Evolutionary conservation across 2,113 vertebrate genomes (phyloP).

Genomic region (Podarcis muralis): DNA sequence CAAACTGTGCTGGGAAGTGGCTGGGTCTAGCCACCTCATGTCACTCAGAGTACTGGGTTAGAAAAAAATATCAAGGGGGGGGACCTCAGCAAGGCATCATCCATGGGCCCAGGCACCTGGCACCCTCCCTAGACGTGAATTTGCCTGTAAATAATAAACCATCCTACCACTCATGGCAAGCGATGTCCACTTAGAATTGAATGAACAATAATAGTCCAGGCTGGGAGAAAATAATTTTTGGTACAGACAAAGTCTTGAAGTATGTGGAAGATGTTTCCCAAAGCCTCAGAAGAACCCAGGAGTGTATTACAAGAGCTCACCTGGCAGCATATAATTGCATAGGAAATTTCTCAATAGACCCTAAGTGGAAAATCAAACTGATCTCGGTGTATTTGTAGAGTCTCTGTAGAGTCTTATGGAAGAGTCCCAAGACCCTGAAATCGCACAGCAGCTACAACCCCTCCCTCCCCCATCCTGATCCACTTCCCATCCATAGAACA

Average conservation of each 20-base stretch:
- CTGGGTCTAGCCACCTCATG: no score
- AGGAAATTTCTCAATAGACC: not conserved
- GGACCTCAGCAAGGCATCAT: no score
- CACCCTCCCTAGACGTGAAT: not conserved
- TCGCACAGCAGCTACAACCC: not conserved
- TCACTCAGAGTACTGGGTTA: not conserved
- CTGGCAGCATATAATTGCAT: not conserved
- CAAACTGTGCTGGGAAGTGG: not conserved
- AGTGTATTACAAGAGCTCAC: not conserved
- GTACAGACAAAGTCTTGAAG: not conserved
- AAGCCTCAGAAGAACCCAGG: not conserved
- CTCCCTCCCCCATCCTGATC: not conserved
- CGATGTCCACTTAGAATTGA: not conserved
- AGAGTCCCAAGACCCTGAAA: not conserved
- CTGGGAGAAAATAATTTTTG: not conserved
- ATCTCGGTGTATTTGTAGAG: no score
- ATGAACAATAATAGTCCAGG: not conserved
- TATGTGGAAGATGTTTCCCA: not conserved
- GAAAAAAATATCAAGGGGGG: not conserved
- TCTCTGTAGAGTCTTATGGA: not conserved
- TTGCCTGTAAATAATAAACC: not conserved
- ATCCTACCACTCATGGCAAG: not conserved
- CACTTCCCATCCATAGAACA: not conserved
- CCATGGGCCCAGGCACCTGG: no score
- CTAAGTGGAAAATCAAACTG: not conserved